Base-by-base conservation (phyloP, 2,888 invertebrate genomes). In the Parapristionchus giblindavisi region DNA sequence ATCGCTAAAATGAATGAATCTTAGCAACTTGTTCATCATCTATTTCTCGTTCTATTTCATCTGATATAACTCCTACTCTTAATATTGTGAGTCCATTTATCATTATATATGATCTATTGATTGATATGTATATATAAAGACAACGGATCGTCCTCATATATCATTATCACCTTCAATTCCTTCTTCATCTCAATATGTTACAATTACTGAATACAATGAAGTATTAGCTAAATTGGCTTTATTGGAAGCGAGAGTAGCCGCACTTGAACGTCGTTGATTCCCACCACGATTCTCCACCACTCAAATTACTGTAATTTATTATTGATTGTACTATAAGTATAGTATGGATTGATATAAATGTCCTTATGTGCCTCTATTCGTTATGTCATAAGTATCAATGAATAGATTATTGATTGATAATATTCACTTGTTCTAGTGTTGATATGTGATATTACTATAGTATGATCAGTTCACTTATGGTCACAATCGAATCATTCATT, bases 391-490 rank as follows among this genome's bases (percentile, higher is more conserved):
- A 40, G 27, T 40, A 38, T 63, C 43, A 36, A 21, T 36, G 40
- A 63, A 38, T 40, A 63, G 63, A 40, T 43, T 38, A 63, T 34
- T 21, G 34, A 24, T 38, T 63, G 63, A n/a, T 63, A 40, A 63
- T 63, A 40, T 40, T 17, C 38, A 27, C 14, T 40, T 21, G 38
- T 11, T 63, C 27, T 63, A 38, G 38, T 27, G 24, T 29, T 40
- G 27, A 3, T 17, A 24, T 40, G 11, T 14, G 8, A 38, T 17
- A 24, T 63, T 27, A 38, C 17, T 63, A n/a, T 63, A 40, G 63
- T 43, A 63, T 63, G 40, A 40, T 63, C 63, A 63, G n/a, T n/a
- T n/a, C 63, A 63, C n/a, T 63, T 63, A 38, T 63, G 63, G 63
- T 63, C 63, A 27, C 8, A 21, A 4, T 63, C 27, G 38, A 38